Evolutionary conservation across 1,140 invertebrate genomes (phyloP), one percentile per base, ranked within the genome.

Genomic region (Globodera rostochiensis): DNA sequence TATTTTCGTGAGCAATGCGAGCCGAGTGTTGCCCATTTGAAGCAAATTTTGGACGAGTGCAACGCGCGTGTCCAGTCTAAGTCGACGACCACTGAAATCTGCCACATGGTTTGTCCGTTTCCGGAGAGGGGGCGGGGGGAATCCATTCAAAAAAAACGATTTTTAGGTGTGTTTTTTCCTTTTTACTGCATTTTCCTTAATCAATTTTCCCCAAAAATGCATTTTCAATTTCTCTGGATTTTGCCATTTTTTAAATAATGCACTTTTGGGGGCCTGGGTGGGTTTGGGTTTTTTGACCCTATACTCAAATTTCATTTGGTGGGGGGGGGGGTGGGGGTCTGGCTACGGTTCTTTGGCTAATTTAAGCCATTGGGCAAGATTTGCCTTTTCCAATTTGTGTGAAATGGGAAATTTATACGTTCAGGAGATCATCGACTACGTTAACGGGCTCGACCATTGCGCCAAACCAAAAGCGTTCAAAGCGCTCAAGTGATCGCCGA

Each of bases 391-490:
- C 36, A 36, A 36, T 36, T 36, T 36, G 36, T 36, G 36, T 36
- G 36, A 36, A 36, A 36, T 36, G 3, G 3, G 36, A 36, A 36
- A 36, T 36, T 36, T 60, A 66, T 86, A 79, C 71, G 66, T 82
- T 50, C 66, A 86, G 77, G 87, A 88, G 70, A 89, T 88, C 87
- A 73, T 86, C 47, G 87, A 88, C 81, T 88, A 88, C 79, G 85
- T 88, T 66, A 84, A 88, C 76, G 79, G 81, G 66, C 77, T 88
- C 25, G 87, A 88, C 67, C 86, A 88, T 53, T 88, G 87, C 66
- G 86, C 87, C 69, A 87, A 85, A 85, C 87, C 87, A 45, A 89
- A 88, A 74, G 87, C 87, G 45, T 89, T 88, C 83, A 73, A 74
- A 45, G 21, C 82, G 13, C 82, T 89, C 47, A 89, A 88, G 80